These are phyloP conservation scores for Myrmecophaga tridactyla DNA, from an alignment of 2,113 vertebrate species.

Conservation along the genomic window DNA sequence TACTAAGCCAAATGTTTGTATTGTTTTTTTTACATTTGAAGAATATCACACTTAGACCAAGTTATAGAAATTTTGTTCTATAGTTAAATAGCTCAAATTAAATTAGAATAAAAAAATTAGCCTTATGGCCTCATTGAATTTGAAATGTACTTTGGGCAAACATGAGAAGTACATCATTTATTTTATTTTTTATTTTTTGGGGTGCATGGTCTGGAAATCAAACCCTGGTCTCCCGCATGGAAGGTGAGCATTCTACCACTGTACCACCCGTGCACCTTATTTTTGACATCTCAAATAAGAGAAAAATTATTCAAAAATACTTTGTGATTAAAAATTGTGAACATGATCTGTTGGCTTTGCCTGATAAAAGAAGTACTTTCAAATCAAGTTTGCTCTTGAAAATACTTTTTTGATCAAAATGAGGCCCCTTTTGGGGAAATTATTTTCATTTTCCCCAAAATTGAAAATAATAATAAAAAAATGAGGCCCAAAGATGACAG, in stretches of 20 bases:
- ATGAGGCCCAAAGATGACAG: not conserved
- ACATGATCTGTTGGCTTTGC: not conserved
- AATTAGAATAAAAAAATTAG: conserved; percentile 41
- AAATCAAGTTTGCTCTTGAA: not conserved
- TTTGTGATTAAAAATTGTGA: conserved; percentile 13
- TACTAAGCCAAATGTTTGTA: conserved; percentile 32
- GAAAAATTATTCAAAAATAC: conserved; percentile 6
- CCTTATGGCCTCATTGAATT: not conserved
- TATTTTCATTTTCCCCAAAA: no score
- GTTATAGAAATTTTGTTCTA: conserved; percentile 1
- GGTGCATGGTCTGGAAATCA: no score
- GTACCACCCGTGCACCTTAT: no score
- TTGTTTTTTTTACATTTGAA: not conserved
- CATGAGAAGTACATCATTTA: not conserved
- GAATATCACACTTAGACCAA: conserved; percentile 1
- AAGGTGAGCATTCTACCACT: no score
- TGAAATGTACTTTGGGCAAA: not conserved
- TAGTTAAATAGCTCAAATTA: conserved; percentile 45
- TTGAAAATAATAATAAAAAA: no score
- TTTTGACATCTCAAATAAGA: not conserved
- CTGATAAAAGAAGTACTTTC: not conserved
- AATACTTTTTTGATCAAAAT: conserved; percentile 9
- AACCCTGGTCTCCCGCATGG: no score
- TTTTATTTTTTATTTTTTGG: no score
- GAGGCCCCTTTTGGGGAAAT: no score